Evolutionary conservation across 2,888 invertebrate species (phyloP), one percentile per base, ranked within the genome.

Genomic region (Drosophila lacicola): DNA sequence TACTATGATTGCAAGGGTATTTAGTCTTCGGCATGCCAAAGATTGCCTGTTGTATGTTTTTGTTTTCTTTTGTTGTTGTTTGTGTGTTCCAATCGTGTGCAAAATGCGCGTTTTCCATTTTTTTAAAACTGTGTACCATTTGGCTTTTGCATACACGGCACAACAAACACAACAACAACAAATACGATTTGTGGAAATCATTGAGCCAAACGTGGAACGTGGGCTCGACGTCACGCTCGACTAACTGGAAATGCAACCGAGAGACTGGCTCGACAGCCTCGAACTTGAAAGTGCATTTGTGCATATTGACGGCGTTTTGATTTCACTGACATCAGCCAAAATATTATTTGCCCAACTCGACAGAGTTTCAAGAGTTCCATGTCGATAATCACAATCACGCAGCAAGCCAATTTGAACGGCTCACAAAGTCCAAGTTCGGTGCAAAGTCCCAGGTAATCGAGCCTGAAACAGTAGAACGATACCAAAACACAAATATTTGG

Each of bases 371-470:
- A 37, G 46, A 65, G 10, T 56, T 72, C 55, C 60, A 44, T 44
- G 44, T 41, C n/a, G 29, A 42, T 53, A 61, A 61, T 69, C 49
- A n/a, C 13, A 29, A 29, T 29, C 66, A 62, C 53, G 29, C 29
- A 25, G 69, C 69, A 60, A 61, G 21, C 39, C 44, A 44, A 45
- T 49, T 58, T 46, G 60, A 46, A 42, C 10, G 21, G 14, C 50
- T 53, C 29, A 37, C 77, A 50, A 76, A 72, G 65, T 74, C 70
- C 73, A 74, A 61, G 9, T 36, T 47, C 46, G 42, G 78, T 72
- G 10, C 78, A 61, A 75, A 77, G 78, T 75, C 68, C 45, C 62
- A 13, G 13, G 78, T 65, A 78, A 69, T 78, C 62, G 69, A 73
- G 50, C 55, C 68, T 53, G 46, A 71, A 61, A 65, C 61, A 37